Base-by-base conservation (phyloP, 2,113 vertebrate genomes). In the Mesembrinibis cayennensis region DNA sequence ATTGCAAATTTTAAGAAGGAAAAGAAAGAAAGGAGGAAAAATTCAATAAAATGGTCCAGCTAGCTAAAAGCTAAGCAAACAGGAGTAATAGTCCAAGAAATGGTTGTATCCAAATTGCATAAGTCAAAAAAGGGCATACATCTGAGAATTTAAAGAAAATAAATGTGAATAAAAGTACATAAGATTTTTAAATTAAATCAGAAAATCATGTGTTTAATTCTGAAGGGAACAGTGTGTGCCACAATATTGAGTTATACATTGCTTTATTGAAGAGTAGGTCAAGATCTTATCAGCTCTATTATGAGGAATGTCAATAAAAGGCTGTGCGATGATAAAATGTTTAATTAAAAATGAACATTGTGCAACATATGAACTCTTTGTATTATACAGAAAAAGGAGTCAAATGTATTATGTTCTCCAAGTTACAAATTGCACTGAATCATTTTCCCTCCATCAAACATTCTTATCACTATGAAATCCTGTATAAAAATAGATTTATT, bases 331-430 rank as follows among this genome's bases (percentile, higher is more conserved):
- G 95, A 97, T 95, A 96, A 97, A 97, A 97, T 83, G 96, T 95
- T 97, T 97, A 97, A 97, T 97, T 97, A 97, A 97, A 97, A 97
- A 96, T 92, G 96, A 97, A 97, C 97, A 96, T 34, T 76, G 93
- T 91, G 76, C 42, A 96, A 96, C 87, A 94, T 76, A 96, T 89
- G 87, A 97, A 94, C 74, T 91, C 88, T 85, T 87, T 82, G 93
- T 92, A 61, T 92, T 79, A 91, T 67, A 93, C 32, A 87, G 81
- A 90, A 96, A 96, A 94, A 70, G 8, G 15, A 92, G 52, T 83
- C 62, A 90, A 94, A 94, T 40, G 11, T 67, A 87, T 91, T 89
- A 58, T 30, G 21, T 77, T 91, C 62, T 95, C 58, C 59, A 49
- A 80, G 70, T 96, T 90, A 91, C 67, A 96, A 95, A 94, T 80